Evolutionary conservation across 2,113 vertebrate genomes (phyloP).

Genomic region (Coregonus clupeaformis): DNA sequence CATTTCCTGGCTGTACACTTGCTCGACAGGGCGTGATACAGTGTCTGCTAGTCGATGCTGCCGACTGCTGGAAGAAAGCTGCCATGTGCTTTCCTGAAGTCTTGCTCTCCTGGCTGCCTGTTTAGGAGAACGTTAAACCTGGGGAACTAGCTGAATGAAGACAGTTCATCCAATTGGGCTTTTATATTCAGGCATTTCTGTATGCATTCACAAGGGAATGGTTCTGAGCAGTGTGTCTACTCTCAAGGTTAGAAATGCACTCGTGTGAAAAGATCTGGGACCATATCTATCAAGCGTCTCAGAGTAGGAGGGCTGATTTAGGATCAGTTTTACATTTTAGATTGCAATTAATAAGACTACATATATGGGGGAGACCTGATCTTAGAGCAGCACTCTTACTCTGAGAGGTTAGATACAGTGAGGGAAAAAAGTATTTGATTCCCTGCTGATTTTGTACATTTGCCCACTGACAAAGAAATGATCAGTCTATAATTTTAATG

Average conservation of each 20-base stretch:
- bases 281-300: too few species aligned
- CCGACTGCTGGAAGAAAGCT: conserved; percentile 14
- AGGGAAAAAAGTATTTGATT: too few species aligned
- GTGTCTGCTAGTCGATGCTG: background rate
- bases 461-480: too few species aligned
- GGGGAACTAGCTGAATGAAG: background rate
- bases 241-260: background rate
- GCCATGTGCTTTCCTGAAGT: background rate
- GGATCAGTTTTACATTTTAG: too few species aligned
- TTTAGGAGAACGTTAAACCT: background rate
- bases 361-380: too few species aligned
- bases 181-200: background rate
- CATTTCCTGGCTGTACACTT: background rate
- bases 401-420: background rate
- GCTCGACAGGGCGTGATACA: background rate
- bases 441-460: too few species aligned
- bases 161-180: background rate
- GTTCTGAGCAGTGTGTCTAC: background rate
- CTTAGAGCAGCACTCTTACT: too few species aligned
- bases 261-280: background rate
- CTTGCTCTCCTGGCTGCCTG: background rate
- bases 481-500: too few species aligned
- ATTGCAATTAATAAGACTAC: too few species aligned
- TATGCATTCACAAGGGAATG: background rate
- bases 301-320: too few species aligned